Evolutionary conservation across 2,797 vertebrate species (phyloP).

Genomic region (Smutsia temminckii): DNA sequence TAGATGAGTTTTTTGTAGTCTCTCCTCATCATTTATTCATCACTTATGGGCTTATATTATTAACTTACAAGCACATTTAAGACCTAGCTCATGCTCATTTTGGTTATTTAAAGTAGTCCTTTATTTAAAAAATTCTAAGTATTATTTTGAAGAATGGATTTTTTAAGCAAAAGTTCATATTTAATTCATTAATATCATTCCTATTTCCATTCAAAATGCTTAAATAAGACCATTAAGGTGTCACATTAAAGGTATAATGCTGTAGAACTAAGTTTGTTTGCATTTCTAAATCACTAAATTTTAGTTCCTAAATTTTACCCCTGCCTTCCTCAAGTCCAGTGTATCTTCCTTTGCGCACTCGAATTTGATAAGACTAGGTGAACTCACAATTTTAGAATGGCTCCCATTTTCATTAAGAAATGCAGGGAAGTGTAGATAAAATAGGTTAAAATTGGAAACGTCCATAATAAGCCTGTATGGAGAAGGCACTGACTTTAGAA

Average conservation of each 20-base stretch:
- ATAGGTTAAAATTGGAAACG: background rate
- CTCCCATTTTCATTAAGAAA: background rate
- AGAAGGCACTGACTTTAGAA: background rate
- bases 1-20: conserved; percentile 25
- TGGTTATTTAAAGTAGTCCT: conserved; percentile 42
- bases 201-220: conserved; percentile 37
- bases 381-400: background rate
- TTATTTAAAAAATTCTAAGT: conserved; percentile 47
- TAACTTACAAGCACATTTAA: conserved; percentile 52
- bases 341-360: background rate
- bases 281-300: conserved; percentile 40
- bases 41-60: conserved; percentile 51
- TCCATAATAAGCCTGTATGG: background rate
- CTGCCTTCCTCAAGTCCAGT: background rate
- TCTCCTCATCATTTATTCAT: conserved; percentile 33
- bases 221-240: conserved; percentile 50
- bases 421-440: background rate
- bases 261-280: conserved; percentile 42
- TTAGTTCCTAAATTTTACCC: background rate
- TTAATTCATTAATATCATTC: conserved; percentile 60
- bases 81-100: conserved; percentile 42
- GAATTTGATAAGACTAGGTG: background rate
- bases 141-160: conserved; percentile 64
- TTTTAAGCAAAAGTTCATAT: conserved; percentile 64
- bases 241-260: conserved; percentile 32